Evolutionary conservation across 2,888 invertebrate genomes (phyloP), one percentile per base, ranked within the genome.

Genomic region (Xestia sexstrigata): DNA sequence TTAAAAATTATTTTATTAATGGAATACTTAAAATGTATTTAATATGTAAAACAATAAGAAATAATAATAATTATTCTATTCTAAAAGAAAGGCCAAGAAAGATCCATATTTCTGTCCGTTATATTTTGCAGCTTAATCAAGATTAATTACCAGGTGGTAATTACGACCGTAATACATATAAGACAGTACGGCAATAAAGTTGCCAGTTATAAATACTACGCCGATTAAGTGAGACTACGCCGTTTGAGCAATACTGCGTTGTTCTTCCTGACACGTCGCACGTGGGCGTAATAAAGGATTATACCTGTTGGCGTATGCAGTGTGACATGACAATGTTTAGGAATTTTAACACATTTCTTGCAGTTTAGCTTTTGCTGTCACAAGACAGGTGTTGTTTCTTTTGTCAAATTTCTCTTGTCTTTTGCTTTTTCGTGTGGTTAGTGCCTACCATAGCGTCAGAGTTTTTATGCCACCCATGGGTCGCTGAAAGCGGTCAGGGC

Each of bases 401-500:
- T 52, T 23, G 42, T 26, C 17, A 26, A 1, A 52, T 23, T 68
- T 23, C 17, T 42, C 11, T 26, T 39, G 7, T 35, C 35, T 35
- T 3, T 3, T 35, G 1, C 35, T 35, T 1, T 35, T 2, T 2
- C 35, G 35, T 35, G 35, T 35, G 35, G 35, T 35, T 35, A 35
- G 35, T 35, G 35, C 35, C 35, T 35, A n/a, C n/a, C n/a, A n/a
- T n/a, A n/a, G n/a, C n/a, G n/a, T n/a, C n/a, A n/a, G n/a, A n/a
- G n/a, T n/a, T n/a, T n/a, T n/a, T n/a, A n/a, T n/a, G n/a, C n/a
- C n/a, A n/a, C n/a, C n/a, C n/a, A n/a, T n/a, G n/a, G n/a, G n/a
- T n/a, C 60, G 9, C 47, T 86, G 55, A 76, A 74, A 76, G 74
- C 39, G 70, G 72, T 77, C 82, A 81, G 78, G 82, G 82, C n/a